phyloP scores from a whole-genome alignment of 2,113 vertebrate genomes.

The Stegostoma tigrinum region DNA sequence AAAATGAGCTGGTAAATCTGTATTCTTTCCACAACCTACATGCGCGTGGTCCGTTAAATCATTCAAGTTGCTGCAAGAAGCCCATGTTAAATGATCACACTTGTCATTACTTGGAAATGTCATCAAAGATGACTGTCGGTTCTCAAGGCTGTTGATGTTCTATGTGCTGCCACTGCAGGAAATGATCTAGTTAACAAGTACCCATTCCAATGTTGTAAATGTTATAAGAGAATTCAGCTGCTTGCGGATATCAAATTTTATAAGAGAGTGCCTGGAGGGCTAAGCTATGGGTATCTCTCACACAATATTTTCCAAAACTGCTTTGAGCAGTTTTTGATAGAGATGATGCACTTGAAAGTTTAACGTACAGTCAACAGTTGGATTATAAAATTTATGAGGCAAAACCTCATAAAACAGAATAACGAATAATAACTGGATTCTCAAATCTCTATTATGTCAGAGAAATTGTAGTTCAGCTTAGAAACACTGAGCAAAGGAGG shows the following conservation, averaged over 20 bases:
- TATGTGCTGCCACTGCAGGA: not conserved
- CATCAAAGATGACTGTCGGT: not conserved
- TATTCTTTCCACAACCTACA: not conserved
- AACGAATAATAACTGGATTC: not conserved
- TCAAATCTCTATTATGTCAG: not conserved
- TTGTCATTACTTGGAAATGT: not conserved
- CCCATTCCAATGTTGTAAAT: not conserved
- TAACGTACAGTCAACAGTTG: not conserved
- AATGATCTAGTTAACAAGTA: slow-evolving; percentile 6
- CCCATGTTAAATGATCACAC: not conserved
- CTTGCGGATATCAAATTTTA: not conserved
- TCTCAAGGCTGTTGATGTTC: not conserved
- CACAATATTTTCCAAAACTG: slow-evolving; percentile 10
- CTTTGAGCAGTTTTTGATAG: not conserved
- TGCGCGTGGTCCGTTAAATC: not conserved
- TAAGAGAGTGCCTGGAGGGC: not conserved
- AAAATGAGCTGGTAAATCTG: not conserved
- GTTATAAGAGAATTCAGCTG: slow-evolving; percentile 17
- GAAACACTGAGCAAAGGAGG: not conserved
- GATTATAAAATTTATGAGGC: not conserved
- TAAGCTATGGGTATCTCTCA: not conserved
- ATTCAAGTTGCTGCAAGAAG: not conserved
- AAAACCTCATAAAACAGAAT: not conserved
- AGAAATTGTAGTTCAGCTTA: not conserved
- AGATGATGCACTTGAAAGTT: slow-evolving; percentile 5